Evolutionary conservation across 2,113 vertebrate species (phyloP), one percentile per base, ranked within the genome.

Genomic region (Morone saxatilis): DNA sequence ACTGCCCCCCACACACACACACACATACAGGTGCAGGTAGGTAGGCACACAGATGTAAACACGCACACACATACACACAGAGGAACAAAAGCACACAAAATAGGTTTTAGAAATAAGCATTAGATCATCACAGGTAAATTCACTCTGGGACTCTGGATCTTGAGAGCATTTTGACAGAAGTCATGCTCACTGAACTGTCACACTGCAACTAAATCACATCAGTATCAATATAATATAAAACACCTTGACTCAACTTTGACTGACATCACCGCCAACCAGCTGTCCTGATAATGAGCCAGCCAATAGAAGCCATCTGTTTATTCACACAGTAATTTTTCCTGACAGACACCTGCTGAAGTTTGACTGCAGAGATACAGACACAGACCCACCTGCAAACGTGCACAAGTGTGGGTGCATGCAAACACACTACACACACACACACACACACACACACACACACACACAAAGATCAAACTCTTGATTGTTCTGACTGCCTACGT

Each of bases 1-100:
- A 31, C 95, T 97, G 84, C 90, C 94, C 31, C 89, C n/a, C 2
- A 66, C n/a, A 48, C 45, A 69, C 31, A 59, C 12, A 31, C 31
- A 31, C 31, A 31, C 31, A 31, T 4, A 31, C 31, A 31, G 31
- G 31, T 31, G 31, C 57, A 53, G 19, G 51, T 3, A 53, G 11
- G 20, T 3, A 19, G 50, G 17, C 20, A 76, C 4, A 48, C 12
- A 48, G 53, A 20, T 54, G 20, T 20, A 54, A 19, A 50, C 20
- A 80, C 14, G 70, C 50, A 71, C 36, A 74, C 51, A 50, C 9
- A 38, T 1, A 65, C 43, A 70, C 1, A 70, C 11, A 76, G 4
- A 51, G 13, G 19, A 13, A 70, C 61, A 47, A 31, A 66, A 38
- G 59, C 19, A 47, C 56, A 60, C 47, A 45, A 45, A 43, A 1